Conservation (phyloP, 2,797 vertebrate genomes). For the Vireo griseus region DNA sequence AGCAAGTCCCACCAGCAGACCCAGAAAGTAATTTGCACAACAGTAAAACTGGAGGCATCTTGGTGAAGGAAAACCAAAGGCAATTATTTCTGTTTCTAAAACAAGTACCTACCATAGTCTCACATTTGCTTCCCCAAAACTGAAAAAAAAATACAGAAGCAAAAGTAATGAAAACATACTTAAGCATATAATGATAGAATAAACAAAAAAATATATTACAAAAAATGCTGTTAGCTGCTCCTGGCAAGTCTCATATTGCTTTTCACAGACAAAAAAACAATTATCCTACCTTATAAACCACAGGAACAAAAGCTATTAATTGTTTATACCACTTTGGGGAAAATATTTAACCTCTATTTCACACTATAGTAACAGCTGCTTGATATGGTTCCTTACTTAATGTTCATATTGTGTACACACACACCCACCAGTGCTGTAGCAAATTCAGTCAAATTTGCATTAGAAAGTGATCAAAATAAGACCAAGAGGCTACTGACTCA, state of each 20-base stretch:
- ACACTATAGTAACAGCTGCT: neutral
- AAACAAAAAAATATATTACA: neutral
- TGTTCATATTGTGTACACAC: rapidly evolving
- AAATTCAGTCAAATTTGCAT: neutral
- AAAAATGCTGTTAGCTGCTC: neutral
- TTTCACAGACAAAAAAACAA: neutral
- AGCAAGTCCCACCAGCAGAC: neutral
- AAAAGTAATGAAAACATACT: neutral
- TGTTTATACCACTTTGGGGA: neutral
- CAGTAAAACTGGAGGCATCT: conserved; percentile 5
- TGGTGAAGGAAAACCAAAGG: conserved; percentile 12
- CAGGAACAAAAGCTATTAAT: neutral
- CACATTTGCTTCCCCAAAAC: neutral
- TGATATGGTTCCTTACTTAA: neutral
- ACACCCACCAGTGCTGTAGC: neutral
- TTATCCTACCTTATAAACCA: neutral
- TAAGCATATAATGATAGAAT: neutral
- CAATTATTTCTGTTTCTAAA: neutral
- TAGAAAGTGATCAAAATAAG: neutral
- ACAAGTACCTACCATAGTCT: neutral
- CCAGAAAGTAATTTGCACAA: neutral
- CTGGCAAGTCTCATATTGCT: neutral
- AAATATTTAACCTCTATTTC: neutral
- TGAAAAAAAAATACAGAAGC: neutral
- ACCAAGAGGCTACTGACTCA: neutral